phyloP scores from a whole-genome alignment of 2,888 invertebrate species.

The Hesperia comma region DNA sequence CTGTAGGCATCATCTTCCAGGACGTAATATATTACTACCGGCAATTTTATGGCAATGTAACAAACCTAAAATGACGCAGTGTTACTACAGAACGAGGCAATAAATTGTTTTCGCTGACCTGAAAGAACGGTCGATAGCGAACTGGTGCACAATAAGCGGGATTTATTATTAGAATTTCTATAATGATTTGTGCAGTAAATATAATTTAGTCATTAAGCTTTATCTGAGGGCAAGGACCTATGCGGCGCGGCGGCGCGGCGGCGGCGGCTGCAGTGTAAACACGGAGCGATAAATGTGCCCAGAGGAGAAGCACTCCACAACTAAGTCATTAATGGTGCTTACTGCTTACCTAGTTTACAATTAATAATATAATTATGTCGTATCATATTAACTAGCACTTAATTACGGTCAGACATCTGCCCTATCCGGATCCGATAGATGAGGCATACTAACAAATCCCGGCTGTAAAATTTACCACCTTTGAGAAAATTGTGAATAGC shows the following conservation, averaged over 20 bases:
- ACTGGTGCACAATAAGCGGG: conserved; percentile 10
- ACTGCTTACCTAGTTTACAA: background rate
- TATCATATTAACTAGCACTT: no score
- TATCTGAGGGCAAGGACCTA: conserved; percentile 33
- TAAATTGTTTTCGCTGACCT: background rate
- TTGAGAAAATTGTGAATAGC: no score
- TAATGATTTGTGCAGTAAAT: conserved; percentile 29
- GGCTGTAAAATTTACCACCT: no score
- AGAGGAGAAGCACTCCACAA: conserved; percentile 5
- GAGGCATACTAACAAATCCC: no score
- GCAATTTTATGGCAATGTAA: no score
- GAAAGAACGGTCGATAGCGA: conserved; percentile 11
- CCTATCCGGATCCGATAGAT: no score
- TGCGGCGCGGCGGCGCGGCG: background rate
- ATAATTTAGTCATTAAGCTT: conserved; percentile 25
- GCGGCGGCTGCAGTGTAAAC: background rate
- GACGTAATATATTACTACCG: no score
- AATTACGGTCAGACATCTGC: no score
- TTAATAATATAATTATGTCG: no score
- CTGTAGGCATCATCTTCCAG: no score
- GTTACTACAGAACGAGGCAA: background rate
- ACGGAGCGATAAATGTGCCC: conserved; percentile 21
- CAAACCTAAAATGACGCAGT: background rate
- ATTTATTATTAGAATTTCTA: conserved; percentile 35
- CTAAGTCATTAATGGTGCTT: background rate